Percentiles rank a stretch among this genome's conserved stretches.
These are phyloP conservation scores for Mimumesa dahlbomi DNA, from an alignment of 2,888 invertebrate genomes.

Conservation along the genomic window DNA sequence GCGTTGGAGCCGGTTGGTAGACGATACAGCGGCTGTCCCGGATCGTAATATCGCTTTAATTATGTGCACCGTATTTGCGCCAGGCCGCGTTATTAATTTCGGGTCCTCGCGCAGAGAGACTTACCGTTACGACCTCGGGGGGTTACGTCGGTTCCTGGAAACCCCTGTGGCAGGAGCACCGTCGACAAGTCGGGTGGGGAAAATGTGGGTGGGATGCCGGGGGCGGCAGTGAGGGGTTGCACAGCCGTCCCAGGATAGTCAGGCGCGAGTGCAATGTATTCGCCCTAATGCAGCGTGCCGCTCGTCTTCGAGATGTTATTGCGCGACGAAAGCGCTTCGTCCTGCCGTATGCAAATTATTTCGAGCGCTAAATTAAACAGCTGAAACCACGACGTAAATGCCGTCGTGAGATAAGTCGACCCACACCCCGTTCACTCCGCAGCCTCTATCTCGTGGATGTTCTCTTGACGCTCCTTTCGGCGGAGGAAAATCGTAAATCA, in stretches of 20 bases:
- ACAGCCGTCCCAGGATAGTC: conserved; percentile 27
- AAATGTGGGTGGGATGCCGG: neutral
- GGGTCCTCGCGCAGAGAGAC: conserved; percentile 66
- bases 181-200: conserved; percentile 18
- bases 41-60: conserved; percentile 76
- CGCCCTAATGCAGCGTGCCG: conserved; percentile 59
- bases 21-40: conserved; percentile 55
- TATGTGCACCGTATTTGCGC: conserved; percentile 73
- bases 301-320: conserved; percentile 77
- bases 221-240: conserved; percentile 17
- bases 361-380: conserved; percentile 75
- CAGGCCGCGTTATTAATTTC: conserved; percentile 76
- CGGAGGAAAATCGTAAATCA: conserved; percentile 16
- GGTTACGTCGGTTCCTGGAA: conserved; percentile 57
- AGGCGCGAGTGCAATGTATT: conserved; percentile 58
- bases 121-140: conserved; percentile 70
- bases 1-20: conserved; percentile 32
- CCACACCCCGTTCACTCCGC: no score
- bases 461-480: neutral
- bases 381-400: conserved; percentile 63
- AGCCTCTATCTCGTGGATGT: conserved; percentile 19
- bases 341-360: conserved; percentile 74
- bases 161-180: conserved; percentile 29
- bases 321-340: conserved; percentile 51
- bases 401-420: conserved; percentile 58